Percentiles rank a stretch among this genome's conserved stretches.
These are phyloP conservation scores for Liasis olivaceus DNA, from an alignment of 2,797 vertebrate species.

Conservation along the genomic window DNA sequence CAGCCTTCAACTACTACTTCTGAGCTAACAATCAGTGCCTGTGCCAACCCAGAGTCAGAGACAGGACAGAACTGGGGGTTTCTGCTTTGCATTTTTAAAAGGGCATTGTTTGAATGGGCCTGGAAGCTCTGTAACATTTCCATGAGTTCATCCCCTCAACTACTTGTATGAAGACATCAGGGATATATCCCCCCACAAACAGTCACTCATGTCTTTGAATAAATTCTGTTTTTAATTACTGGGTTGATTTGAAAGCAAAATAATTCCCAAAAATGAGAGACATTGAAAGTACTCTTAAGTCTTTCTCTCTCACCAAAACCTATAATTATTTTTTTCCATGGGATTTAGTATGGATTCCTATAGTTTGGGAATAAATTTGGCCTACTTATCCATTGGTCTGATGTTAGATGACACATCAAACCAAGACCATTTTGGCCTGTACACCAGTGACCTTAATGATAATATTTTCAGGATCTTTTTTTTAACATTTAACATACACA, in stretches of 20 bases:
- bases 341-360: not conserved
- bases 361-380: not conserved
- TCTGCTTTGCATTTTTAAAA: not conserved
- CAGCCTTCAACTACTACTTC: no score
- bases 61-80: not conserved
- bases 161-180: not conserved
- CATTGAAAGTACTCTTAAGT: no score
- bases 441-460: no score
- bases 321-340: no score
- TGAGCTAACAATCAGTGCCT: not conserved
- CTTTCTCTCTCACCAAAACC: no score
- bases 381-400: no score
- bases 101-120: not conserved
- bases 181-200: not conserved
- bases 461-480: no score
- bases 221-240: not conserved
- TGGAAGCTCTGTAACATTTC: not conserved
- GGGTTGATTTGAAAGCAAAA: not conserved
- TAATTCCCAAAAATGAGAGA: not conserved
- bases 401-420: no score
- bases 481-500: no score
- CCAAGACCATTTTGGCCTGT: no score
- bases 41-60: not conserved
- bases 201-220: not conserved
- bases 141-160: not conserved